Conservation (phyloP, 2,113 vertebrate species). For the Chaenocephalus aceratus region DNA sequence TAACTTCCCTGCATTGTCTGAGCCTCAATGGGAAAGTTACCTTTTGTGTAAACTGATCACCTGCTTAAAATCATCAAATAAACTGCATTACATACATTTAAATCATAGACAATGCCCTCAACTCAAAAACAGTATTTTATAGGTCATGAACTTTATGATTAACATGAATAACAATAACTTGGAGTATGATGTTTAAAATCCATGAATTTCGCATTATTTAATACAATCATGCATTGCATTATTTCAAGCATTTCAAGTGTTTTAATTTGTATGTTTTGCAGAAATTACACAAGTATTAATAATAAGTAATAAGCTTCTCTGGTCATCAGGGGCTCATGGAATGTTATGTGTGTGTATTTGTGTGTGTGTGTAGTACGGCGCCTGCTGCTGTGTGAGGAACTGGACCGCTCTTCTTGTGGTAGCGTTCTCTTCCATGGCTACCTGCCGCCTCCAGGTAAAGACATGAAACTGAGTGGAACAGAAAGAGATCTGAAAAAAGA, state of each 20-base stretch:
- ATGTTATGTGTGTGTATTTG: conserved; percentile 10
- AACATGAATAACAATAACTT: neutral
- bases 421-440: conserved; percentile 98
- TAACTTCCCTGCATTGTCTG: conserved; percentile 70
- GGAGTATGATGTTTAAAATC: neutral
- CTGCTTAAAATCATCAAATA: neutral
- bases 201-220: neutral
- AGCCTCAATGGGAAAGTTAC: conserved; percentile 31
- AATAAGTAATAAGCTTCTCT: too few species aligned
- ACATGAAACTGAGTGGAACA: neutral
- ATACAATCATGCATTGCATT: neutral
- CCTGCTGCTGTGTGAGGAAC: conserved; percentile 94
- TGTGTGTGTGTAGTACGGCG: conserved; percentile 86
- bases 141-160: neutral
- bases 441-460: conserved; percentile 93
- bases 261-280: neutral
- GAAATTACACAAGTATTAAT: neutral
- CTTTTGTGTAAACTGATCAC: conserved; percentile 36
- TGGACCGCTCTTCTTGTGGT: conserved; percentile 97
- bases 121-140: neutral
- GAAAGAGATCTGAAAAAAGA: neutral
- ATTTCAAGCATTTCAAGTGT: neutral
- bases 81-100: neutral
- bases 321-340: too few species aligned
- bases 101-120: neutral